Conservation (phyloP, 2,888 invertebrate genomes). For the Parnassius glacialis region DNA sequence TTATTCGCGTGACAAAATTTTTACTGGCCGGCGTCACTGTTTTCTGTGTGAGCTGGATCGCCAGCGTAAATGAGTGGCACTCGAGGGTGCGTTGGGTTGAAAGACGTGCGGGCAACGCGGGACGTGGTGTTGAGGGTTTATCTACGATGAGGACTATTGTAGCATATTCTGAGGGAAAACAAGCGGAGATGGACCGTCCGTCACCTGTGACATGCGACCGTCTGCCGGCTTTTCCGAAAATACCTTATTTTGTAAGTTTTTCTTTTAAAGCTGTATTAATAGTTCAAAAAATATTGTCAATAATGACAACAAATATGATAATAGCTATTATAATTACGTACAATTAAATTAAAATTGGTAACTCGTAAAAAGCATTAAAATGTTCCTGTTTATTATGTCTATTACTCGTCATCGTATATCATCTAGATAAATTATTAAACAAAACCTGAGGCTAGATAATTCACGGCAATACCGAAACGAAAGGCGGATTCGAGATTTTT, state of each 20-base stretch:
- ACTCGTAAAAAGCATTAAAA: no score
- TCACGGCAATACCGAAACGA: no score
- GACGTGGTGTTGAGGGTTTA: constrained; percentile 33
- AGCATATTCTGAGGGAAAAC: constrained; percentile 81
- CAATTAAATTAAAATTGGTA: no score
- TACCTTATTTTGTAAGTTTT: constrained; percentile 58
- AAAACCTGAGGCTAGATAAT: no score
- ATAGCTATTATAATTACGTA: no score
- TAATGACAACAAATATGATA: no score
- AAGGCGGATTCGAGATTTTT: no score
- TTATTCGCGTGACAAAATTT: constrained; percentile 61
- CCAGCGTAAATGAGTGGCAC: constrained; percentile 68
- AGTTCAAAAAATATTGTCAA: no score
- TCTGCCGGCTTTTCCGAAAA: constrained; percentile 57
- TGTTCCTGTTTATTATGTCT: no score
- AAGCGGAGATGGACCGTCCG: constrained; percentile 74
- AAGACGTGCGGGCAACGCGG: constrained; percentile 34
- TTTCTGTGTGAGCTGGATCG: constrained; percentile 72
- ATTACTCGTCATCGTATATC: no score
- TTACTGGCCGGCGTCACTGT: constrained; percentile 65
- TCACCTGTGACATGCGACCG: constrained; percentile 66
- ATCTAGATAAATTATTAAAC: no score
- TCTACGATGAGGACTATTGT: constrained; percentile 81
- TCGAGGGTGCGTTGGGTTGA: constrained; percentile 52
- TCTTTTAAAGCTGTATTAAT: constrained; percentile 4